Conservation (phyloP, 2,888 invertebrate genomes). For the Xanthia togata region DNA sequence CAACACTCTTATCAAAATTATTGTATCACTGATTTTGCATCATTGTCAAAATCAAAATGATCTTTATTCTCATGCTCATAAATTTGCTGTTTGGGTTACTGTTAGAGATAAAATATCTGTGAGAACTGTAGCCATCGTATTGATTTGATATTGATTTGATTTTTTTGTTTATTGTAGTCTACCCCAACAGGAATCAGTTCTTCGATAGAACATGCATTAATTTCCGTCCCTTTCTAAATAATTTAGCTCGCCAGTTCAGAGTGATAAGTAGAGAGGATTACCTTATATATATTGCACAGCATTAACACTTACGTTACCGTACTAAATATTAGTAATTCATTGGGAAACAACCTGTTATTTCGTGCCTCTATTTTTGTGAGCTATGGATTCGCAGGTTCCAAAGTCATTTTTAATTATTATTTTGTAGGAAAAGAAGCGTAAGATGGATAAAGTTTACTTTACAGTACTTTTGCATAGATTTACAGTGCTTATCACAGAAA, state of each 20-base stretch:
- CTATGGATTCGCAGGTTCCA: slow-evolving; percentile 16
- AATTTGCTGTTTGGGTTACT: not conserved
- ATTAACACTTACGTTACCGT: slow-evolving; percentile 59
- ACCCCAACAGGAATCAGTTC: not conserved
- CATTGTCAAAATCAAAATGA: not conserved
- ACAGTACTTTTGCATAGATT: not conserved
- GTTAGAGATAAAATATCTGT: not conserved
- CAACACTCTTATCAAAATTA: not conserved
- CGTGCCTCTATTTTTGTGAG: slow-evolving; percentile 34
- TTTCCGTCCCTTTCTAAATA: slow-evolving; percentile 52
- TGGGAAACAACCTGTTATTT: slow-evolving; percentile 62
- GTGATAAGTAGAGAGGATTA: slow-evolving; percentile 57
- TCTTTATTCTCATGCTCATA: not conserved
- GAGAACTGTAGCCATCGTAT: not conserved
- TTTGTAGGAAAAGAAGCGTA: not conserved
- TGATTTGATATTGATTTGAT: too few relatives aligned
- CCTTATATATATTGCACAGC: slow-evolving; percentile 62
- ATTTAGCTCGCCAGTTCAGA: slow-evolving; percentile 50
- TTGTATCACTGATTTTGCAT: not conserved
- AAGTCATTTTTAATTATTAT: slow-evolving; percentile 22
- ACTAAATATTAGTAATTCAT: slow-evolving; percentile 65
- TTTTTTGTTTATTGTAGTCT: too few relatives aligned
- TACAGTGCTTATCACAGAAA: not conserved
- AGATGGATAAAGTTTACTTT: not conserved
- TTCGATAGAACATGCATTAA: slow-evolving; percentile 23